Base-by-base conservation (phyloP, 2,888 invertebrate species). In the Morpho helenor region DNA sequence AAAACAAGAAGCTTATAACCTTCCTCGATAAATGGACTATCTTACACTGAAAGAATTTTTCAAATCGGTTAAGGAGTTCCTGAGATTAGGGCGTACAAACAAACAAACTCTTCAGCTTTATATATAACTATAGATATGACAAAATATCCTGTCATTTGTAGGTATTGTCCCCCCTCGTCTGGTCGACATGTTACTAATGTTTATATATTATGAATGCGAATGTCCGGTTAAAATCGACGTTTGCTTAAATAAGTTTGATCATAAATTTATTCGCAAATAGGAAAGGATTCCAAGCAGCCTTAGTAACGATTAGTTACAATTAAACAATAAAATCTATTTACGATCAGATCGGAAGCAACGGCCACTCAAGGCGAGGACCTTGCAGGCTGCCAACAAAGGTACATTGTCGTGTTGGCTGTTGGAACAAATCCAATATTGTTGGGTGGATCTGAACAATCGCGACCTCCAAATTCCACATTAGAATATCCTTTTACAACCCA, bases 381-480 rank as follows among this genome's bases (percentile, higher is more conserved):
- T 79, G 79, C 68, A 57, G 59, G 66, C 67, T 69, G 74, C 75
- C 80, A 85, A 88, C 87, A 87, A 87, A 85, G 86, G 81, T 83
- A 87, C 87, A 89, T 89, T 89, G 89, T 89, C 77, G 77, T 61
- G 75, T 68, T 75, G 74, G 73, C 76, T 31, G 74, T 87, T 89
- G 89, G 89, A 89, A 85, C 85, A 74, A 84, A 87, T 89, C 89
- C 89, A 89, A 89, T 84, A 89, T 83, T 84, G 84, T 84, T 78
- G 80, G 72, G 74, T 68, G 70, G 73, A 72, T 65, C 66, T 75
- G 74, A 76, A 82, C 82, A 80, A 80, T 79, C 73, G 74, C 73
- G 88, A 82, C 88, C 87, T 87, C 87, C 87, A 87, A 89, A 89
- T 84, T 83, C 84, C 83, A 75, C 87, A 87, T 87, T 87, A 83